Base-by-base conservation (phyloP, 1,140 invertebrate genomes). In the Drosophila takahashii region DNA sequence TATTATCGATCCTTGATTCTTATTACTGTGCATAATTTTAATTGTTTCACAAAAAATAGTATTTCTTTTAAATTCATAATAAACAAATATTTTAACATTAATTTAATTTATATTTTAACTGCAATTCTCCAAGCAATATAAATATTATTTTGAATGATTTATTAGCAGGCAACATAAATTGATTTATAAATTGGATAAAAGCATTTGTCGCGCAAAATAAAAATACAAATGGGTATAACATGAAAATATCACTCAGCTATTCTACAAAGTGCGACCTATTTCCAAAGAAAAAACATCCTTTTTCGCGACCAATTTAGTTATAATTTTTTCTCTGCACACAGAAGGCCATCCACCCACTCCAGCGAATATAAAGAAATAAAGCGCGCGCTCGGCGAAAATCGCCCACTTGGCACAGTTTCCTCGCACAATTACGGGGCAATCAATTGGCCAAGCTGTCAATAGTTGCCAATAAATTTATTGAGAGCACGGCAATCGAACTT, bases 361-460 rank as follows among this genome's bases (percentile, higher is more conserved):
- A 47, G 47, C 44, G 44, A 42, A 32, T 44, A 29, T 44, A 70
- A 42, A 32, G 66, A 50, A 53, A 56, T 56, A 70, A 42, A 41
- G 41, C 18, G 29, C 18, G 29, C 11, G 47, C 57, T 34, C 29
- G 41, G 57, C 8, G 16, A 56, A 45, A 42, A 41, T 45, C 75
- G 22, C 47, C 72, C 76, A 89, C 80, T 87, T 87, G 83, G 77
- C 84, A 79, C 60, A 84, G 45, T 87, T 87, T 77, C 76, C 52
- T 39, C 48, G 76, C 84, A 83, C 83, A 89, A 89, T 89, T 89
- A 84, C 85, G 48, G 61, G 67, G 45, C 85, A 89, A 90, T 89
- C 84, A 89, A 89, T 89, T 89, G 76, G 57, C 69, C 73, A 58
- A 72, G 84, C 77, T 89, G 84, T 78, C 84, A 90, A 87, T 89